Conservation (phyloP, 2,113 vertebrate genomes). For the Archilochus colubris region DNA sequence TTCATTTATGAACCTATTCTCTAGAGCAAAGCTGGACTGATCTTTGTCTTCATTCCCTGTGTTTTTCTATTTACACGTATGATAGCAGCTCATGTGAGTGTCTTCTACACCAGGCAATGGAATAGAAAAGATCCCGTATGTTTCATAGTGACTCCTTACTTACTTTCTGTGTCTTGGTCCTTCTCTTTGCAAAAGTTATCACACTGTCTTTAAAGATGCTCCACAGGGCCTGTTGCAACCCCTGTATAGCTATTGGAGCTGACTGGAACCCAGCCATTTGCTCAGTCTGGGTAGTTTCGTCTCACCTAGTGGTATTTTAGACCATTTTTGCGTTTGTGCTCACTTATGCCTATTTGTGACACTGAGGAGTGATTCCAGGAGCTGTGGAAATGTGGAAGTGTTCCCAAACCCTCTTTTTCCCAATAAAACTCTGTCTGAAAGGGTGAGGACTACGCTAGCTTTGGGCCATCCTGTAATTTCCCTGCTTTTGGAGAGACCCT, state of each 20-base stretch:
- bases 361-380: neutral
- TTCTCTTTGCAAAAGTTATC: neutral
- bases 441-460: neutral
- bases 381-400: neutral
- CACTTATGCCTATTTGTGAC: neutral
- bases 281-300: neutral
- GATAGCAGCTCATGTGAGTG: neutral
- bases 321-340: neutral
- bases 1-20: slow-evolving; percentile 1
- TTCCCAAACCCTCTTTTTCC: neutral
- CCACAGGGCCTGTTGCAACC: neutral
- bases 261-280: neutral
- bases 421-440: neutral
- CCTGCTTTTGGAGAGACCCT: neutral
- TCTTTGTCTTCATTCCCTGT: neutral
- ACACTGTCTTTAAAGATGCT: neutral
- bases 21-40: neutral
- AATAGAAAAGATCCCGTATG: neutral
- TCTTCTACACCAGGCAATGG: neutral
- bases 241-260: neutral
- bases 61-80: neutral
- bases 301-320: neutral
- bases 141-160: neutral
- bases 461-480: neutral
- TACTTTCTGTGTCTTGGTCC: neutral